Percentiles rank a stretch among this genome's conserved stretches.
phyloP scores from a whole-genome alignment of 2,888 invertebrate genomes.

The Drosophila diplacantha region DNA sequence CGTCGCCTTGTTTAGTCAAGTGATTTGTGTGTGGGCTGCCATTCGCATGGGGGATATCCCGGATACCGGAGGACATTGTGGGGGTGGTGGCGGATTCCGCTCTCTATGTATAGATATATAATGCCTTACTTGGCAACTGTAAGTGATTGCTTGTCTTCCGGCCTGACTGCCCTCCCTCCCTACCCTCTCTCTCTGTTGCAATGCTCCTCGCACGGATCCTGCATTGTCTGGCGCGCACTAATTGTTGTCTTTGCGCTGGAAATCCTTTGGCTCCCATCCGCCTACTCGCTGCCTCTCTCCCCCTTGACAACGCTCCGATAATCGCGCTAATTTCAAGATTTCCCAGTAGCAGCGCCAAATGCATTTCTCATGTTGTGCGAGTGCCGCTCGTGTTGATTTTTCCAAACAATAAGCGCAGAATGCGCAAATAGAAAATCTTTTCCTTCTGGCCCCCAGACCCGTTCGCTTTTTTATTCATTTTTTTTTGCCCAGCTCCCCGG shows the following conservation, averaged over 20 bases:
- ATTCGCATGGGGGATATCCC: conserved; percentile 30
- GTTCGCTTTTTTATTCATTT: conserved; percentile 14
- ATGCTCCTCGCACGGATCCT: conserved; percentile 21
- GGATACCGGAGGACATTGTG: conserved; percentile 8
- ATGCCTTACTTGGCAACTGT: conserved; percentile 45
- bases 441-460: conserved; percentile 33
- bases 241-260: conserved; percentile 51
- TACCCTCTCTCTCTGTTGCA: background rate
- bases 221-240: conserved; percentile 40
- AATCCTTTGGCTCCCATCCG: conserved; percentile 21
- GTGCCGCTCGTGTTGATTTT: conserved; percentile 61
- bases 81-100: conserved; percentile 6
- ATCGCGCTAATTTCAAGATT: conserved; percentile 78
- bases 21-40: conserved; percentile 61
- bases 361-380: conserved; percentile 53
- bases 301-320: conserved; percentile 73
- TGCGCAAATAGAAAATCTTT: conserved; percentile 63
- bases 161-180: conserved; percentile 22
- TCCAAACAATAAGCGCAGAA: conserved; percentile 71
- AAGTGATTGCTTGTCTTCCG: conserved; percentile 71
- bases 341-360: conserved; percentile 71
- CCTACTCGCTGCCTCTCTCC: conserved; percentile 10
- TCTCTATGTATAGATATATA: conserved; percentile 4
- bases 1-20: conserved; percentile 71
- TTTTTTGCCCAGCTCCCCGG: conserved; percentile 56